phyloP scores from a whole-genome alignment of 1,140 invertebrate species.

The Telenomus remus region DNA sequence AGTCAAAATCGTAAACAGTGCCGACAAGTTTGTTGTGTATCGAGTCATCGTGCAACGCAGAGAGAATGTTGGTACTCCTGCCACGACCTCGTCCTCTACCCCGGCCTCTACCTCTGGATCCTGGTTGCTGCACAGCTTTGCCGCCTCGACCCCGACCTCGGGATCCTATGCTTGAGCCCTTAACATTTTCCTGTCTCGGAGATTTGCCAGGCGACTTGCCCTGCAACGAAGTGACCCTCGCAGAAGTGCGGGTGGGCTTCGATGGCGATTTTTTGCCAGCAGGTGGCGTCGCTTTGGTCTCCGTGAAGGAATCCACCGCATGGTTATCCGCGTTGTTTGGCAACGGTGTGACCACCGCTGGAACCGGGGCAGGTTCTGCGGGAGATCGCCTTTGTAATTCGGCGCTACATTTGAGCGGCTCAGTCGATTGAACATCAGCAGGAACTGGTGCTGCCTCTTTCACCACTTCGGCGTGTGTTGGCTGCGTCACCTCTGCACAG shows the following conservation, averaged over 20 bases:
- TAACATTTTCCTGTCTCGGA: conserved; percentile 76
- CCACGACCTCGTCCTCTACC: conserved; percentile 84
- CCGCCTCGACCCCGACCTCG: conserved; percentile 69
- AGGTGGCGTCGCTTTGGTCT: conserved; percentile 59
- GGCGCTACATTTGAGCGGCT: too few species aligned
- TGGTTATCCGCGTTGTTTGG: conserved; percentile 38
- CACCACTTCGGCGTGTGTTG: conserved; percentile 3
- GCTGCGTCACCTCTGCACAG: background rate
- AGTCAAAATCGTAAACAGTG: conserved; percentile 91
- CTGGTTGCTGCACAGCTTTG: conserved; percentile 73
- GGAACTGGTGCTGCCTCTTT: conserved; percentile 6
- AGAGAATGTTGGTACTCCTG: conserved; percentile 70
- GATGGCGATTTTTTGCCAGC: conserved; percentile 80
- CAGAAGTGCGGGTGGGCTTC: conserved; percentile 80
- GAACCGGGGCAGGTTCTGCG: background rate
- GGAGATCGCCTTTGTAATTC: conserved; percentile 14
- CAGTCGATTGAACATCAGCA: background rate
- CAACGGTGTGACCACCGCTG: conserved; percentile 43
- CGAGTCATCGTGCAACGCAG: conserved; percentile 72
- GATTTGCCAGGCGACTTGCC: conserved; percentile 86
- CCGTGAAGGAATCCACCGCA: conserved; percentile 28
- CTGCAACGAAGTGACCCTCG: conserved; percentile 78
- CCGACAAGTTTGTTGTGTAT: conserved; percentile 87
- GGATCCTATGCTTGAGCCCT: conserved; percentile 49
- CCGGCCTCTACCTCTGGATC: conserved; percentile 75